Conservation (phyloP, 1,140 invertebrate species). For the Drosophila gunungcola region DNA sequence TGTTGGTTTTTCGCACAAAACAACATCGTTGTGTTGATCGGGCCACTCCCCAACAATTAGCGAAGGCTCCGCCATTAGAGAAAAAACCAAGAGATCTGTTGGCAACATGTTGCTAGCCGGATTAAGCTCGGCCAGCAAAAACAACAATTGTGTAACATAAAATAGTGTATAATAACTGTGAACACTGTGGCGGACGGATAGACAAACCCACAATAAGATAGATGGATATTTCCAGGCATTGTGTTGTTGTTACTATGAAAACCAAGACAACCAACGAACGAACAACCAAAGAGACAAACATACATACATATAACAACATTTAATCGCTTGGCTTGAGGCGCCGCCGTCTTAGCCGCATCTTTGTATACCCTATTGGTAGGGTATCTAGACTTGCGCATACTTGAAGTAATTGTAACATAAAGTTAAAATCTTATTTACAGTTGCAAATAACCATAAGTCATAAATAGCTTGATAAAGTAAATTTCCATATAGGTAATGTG, state of each 20-base stretch:
- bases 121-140: constrained; percentile 21
- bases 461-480: no score
- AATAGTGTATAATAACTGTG: constrained; percentile 33
- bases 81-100: constrained; percentile 27
- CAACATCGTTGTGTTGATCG: constrained; percentile 35
- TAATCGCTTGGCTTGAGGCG: constrained; percentile 25
- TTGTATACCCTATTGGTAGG: constrained; percentile 3
- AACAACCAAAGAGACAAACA: constrained; percentile 7
- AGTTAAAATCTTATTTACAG: no score
- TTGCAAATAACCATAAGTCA: no score
- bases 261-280: constrained; percentile 51
- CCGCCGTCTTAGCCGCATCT: constrained; percentile 12
- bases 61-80: constrained; percentile 11
- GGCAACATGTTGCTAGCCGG: constrained; percentile 48
- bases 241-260: constrained; percentile 77
- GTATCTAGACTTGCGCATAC: neutral
- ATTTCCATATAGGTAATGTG: no score
- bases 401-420: no score
- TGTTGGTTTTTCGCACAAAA: constrained; percentile 70
- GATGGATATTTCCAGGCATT: constrained; percentile 79
- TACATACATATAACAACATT: constrained; percentile 14
- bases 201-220: constrained; percentile 40
- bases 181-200: constrained; percentile 10
- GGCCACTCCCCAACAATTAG: constrained; percentile 66
- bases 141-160: constrained; percentile 51